Base-by-base conservation (phyloP, 2,797 vertebrate genomes). In the Syngnathus rostellatus region DNA sequence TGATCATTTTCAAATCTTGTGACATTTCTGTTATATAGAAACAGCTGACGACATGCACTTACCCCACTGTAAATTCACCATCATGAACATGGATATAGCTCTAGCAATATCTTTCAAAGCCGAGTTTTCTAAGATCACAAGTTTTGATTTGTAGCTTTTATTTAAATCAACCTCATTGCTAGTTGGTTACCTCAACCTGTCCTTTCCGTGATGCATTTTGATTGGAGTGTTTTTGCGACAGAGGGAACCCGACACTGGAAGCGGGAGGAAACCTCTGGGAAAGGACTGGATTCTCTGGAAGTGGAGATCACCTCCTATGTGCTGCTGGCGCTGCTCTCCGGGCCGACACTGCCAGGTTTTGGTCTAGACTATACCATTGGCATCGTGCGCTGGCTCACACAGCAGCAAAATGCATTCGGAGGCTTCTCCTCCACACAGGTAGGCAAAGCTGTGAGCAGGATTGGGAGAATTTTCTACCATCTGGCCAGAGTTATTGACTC, bases 341-440 rank as follows among this genome's bases (percentile, higher is more conserved):
- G 79, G 45, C 92, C 94, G 0, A 1, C 65, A 12, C 37, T 78
- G 38, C 73, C 77, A 0, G 70, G 50, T 3, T 88, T 93, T 40
- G 88, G 88, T 0, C 43, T 92, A 62, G 86, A 81, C 10, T 91
- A 91, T 39, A 31, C 78, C 7, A 77, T 89, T 0, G 45, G 68
- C 6, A 77, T 94, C 5, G 89, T 94, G 19, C 83, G 72, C 64
- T 93, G 93, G 93, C 85, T 98, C 5, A 39, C 74, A 41, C 88
- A 89, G 43, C 90, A 93, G 46, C 91, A 91, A 85, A 96, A 94
- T 68, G 75, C 91, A 0, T 92, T 85, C 0, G 94, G 94, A 0
- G 94, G 94, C 2, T 96, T 94, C 85, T 88, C 90, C 4, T 97
- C 95, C 65, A 94, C 91, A 10, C 95, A 97, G 92, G 95, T 96